Percentiles rank a stretch among this genome's conserved stretches.
Conservation (phyloP, 2,888 invertebrate species). For the Nasonovia ribisnigri region DNA sequence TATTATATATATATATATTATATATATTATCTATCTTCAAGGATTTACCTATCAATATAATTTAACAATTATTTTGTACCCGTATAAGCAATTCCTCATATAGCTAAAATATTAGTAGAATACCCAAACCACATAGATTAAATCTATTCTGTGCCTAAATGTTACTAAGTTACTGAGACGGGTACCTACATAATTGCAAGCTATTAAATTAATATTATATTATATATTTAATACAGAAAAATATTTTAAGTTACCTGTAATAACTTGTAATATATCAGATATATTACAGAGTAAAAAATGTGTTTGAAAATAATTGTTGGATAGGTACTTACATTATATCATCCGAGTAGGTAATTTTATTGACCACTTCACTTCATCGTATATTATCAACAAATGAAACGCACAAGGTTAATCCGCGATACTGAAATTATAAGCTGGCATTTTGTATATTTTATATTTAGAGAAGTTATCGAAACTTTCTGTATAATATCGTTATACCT, state of each 20-base stretch:
- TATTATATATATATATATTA: not conserved
- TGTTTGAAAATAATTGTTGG: not conserved
- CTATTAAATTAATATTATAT: not conserved
- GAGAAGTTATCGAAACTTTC: slow-evolving; percentile 21
- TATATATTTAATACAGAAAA: not conserved
- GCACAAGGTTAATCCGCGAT: not conserved
- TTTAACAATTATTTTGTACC: not conserved
- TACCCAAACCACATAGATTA: not conserved
- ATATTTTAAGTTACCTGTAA: not conserved
- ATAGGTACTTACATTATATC: slow-evolving; percentile 20
- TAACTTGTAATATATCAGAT: not conserved
- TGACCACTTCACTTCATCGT: slow-evolving; percentile 18
- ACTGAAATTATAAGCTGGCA: not conserved
- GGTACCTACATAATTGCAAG: not conserved
- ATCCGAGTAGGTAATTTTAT: not conserved
- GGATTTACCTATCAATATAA: not conserved
- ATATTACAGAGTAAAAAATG: not conserved
- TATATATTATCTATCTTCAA: not conserved
- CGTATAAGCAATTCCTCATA: not conserved
- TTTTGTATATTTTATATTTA: slow-evolving; percentile 13
- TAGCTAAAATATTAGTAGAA: not conserved
- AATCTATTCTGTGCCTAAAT: not conserved
- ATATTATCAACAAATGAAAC: slow-evolving; percentile 40
- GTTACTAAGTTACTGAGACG: not conserved
- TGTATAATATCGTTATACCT: not conserved